Evolutionary conservation across 2,113 vertebrate genomes (phyloP), one percentile per base, ranked within the genome.

Genomic region (Pipra filicauda): DNA sequence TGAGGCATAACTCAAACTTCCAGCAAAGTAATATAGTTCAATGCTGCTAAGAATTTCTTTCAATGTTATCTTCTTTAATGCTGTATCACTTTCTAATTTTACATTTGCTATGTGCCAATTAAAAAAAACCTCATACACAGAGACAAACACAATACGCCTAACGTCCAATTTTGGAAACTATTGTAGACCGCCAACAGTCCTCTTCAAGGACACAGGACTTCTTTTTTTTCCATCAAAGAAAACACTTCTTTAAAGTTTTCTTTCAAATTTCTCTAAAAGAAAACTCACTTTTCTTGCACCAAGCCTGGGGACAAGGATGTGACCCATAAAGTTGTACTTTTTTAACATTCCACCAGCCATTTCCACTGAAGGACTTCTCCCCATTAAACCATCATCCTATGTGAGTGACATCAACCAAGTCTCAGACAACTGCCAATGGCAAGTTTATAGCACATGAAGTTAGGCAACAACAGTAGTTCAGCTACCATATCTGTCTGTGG

Each of bases 211-310:
- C 90, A 90, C 4, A 37, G 55, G n/a, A 83, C 73, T 90, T 88
- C 80, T 91, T 82, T 93, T 27, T 55, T 78, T 81, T 92, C 35
- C 35, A 82, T 89, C 87, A 96, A 93, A 96, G 88, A 65, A 88
- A 93, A 73, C 28, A 74, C 5, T 84, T 66, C 37, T 82, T 86
- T 91, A 76, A 94, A 96, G 44, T 13, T 44, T 81, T 55, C 82
- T 91, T 95, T 93, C 31, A 95, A 41, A 84, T 86, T 76, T 69
- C 48, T 39, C 31, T 71, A 31, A 85, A 91, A 62, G 35, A 79
- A 77, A 35, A n/a, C 19, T 43, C 5, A 43, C 55, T 91, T 77
- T 85, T 73, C 79, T 93, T 85, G 37, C 2, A 11, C 39, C 79
- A 88, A 71, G 35, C 22, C 21, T 74, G 44, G 11, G 14, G 75